Conservation (phyloP, 2,888 invertebrate genomes). For the Norana najaformis region DNA sequence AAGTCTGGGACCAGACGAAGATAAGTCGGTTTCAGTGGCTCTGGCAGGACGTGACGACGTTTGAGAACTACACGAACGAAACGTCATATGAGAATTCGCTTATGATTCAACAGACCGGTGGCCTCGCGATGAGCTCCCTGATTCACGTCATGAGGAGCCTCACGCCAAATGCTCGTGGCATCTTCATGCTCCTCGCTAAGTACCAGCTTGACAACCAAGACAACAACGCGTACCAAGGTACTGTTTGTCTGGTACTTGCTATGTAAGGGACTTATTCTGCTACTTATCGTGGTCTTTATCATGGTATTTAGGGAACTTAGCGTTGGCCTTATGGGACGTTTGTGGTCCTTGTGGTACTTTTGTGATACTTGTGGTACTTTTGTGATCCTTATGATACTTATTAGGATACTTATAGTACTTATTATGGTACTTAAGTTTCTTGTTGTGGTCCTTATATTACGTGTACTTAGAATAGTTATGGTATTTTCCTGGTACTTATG, state of each 20-base stretch:
- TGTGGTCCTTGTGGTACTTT: no score
- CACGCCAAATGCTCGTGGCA: constrained; percentile 76
- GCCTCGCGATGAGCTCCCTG: constrained; percentile 76
- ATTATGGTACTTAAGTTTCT: no score
- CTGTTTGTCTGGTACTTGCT: neutral
- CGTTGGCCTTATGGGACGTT: no score
- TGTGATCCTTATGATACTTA: no score
- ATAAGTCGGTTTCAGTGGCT: constrained; percentile 82
- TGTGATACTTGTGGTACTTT: no score
- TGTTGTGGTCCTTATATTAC: no score
- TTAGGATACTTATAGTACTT: no score
- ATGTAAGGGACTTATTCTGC: neutral
- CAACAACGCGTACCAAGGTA: constrained; percentile 77
- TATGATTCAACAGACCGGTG: constrained; percentile 72
- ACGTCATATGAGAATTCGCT: constrained; percentile 73
- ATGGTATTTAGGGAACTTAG: no score
- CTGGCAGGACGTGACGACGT: constrained; percentile 88
- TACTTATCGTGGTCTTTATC: neutral
- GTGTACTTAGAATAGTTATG: no score
- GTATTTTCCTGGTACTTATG: no score
- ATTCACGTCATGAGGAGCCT: constrained; percentile 87
- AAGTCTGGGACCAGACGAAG: constrained; percentile 88
- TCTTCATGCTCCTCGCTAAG: constrained; percentile 78
- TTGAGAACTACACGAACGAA: constrained; percentile 79
- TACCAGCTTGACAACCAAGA: constrained; percentile 79